phyloP scores from a whole-genome alignment of 2,113 vertebrate genomes.

The Bucco capensis region DNA sequence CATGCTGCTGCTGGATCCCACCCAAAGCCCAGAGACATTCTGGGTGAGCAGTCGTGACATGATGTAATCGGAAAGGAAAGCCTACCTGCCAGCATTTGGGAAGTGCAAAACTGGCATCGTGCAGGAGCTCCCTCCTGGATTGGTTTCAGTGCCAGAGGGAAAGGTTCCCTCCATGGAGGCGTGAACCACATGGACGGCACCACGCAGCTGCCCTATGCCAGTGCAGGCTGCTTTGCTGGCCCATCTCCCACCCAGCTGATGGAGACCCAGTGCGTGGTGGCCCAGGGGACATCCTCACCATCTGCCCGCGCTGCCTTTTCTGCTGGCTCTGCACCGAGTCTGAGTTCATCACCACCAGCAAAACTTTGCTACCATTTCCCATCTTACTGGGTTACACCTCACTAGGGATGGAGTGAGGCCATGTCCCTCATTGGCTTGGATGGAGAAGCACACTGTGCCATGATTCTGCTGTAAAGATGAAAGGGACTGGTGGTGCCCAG shows the following conservation, averaged over 20 bases:
- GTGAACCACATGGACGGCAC: neutral
- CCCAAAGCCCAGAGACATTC: neutral
- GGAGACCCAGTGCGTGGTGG: rapidly evolving
- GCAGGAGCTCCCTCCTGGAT: constrained; percentile 21
- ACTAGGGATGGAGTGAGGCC: neutral
- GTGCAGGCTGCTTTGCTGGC: constrained; percentile 32
- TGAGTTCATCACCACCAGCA: neutral
- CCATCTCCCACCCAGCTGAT: constrained; percentile 1
- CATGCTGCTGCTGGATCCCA: neutral
- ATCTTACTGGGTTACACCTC: neutral
- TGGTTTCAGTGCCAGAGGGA: constrained; percentile 33
- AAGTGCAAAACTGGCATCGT: neutral
- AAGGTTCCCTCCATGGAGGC: neutral
- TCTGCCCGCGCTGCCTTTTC: neutral
- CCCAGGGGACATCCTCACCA: neutral
- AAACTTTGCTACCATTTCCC: neutral
- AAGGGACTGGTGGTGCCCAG: rapidly evolving
- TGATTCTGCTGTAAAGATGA: neutral
- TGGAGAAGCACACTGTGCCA: neutral
- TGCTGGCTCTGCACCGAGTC: neutral
- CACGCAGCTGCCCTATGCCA: neutral
- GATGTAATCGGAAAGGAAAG: constrained; percentile 25
- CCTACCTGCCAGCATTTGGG: constrained; percentile 39
- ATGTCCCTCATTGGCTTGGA: rapidly evolving
- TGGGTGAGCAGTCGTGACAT: neutral